Percentiles rank a stretch among this genome's conserved stretches.
These are phyloP conservation scores for Scaptomyza caliginosa DNA, from an alignment of 2,888 invertebrate species.

Conservation along the genomic window DNA sequence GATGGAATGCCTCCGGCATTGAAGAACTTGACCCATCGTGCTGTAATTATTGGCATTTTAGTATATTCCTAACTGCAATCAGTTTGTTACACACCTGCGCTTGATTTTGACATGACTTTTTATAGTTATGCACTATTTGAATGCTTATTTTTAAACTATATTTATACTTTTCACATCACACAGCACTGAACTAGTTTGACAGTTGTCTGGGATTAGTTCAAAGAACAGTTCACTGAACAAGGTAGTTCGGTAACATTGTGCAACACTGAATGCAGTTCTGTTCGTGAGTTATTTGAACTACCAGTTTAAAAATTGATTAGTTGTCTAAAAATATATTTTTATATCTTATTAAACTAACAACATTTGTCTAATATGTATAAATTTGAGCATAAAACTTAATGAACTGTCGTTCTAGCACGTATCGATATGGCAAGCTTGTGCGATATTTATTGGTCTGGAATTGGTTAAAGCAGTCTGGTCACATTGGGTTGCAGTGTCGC, in stretches of 20 bases:
- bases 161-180: constrained; percentile 43
- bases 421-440: neutral
- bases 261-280: neutral
- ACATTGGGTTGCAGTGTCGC: constrained; percentile 7
- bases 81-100: constrained; percentile 63
- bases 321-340: neutral
- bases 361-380: no score
- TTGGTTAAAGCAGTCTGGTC: neutral
- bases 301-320: neutral
- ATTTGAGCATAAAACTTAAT: neutral
- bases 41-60: constrained; percentile 50
- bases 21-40: constrained; percentile 93
- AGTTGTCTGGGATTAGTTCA: constrained; percentile 17
- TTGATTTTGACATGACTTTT: constrained; percentile 70
- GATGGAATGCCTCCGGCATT: constrained; percentile 92
- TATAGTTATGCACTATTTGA: constrained; percentile 2
- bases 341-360: no score
- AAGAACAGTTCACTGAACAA: neutral
- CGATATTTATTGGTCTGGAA: neutral
- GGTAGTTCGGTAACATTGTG: neutral
- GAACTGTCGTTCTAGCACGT: neutral
- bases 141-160: constrained; percentile 10
- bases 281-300: neutral
- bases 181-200: constrained; percentile 8
- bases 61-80: neutral